Percentiles rank a stretch among this genome's conserved stretches.
Evolutionary conservation across 2,888 invertebrate species (phyloP).

Genomic region (Agriotes lineatus): DNA sequence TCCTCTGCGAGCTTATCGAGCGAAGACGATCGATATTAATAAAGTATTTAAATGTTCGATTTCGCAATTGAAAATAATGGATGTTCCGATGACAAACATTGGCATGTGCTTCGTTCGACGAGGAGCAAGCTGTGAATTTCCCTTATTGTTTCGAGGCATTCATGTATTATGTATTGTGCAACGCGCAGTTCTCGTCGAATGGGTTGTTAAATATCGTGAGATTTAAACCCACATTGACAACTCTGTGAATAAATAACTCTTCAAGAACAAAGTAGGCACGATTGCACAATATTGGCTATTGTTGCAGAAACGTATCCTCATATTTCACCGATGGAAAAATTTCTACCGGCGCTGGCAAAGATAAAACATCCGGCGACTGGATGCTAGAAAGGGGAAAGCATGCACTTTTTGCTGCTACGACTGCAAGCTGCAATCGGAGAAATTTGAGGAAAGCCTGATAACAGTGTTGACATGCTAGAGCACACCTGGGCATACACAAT

Average conservation of each 20-base stretch:
- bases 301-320: constrained; percentile 45
- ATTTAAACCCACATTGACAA: constrained; percentile 51
- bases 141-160: constrained; percentile 24
- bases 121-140: constrained; percentile 10
- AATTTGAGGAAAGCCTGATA: too few relatives aligned
- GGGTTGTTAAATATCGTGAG: constrained; percentile 49
- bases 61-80: constrained; percentile 16
- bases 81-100: constrained; percentile 13
- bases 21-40: constrained; percentile 11
- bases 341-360: constrained; percentile 23
- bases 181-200: constrained; percentile 38
- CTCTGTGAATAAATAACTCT: constrained; percentile 49
- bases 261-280: constrained; percentile 51
- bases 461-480: too few relatives aligned
- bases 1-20: constrained; percentile 1
- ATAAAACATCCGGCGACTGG: constrained; percentile 31
- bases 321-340: constrained; percentile 38
- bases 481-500: too few relatives aligned
- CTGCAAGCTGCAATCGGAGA: too few relatives aligned
- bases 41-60: constrained; percentile 19
- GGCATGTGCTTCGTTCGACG: constrained; percentile 13
- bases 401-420: neutral
- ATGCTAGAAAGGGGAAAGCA: neutral
- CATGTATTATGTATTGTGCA: constrained; percentile 40
- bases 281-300: constrained; percentile 50